Percentiles rank a stretch among this genome's conserved stretches.
Evolutionary conservation across 2,888 invertebrate species (phyloP).

Genomic region (Drosophila koepferae): DNA sequence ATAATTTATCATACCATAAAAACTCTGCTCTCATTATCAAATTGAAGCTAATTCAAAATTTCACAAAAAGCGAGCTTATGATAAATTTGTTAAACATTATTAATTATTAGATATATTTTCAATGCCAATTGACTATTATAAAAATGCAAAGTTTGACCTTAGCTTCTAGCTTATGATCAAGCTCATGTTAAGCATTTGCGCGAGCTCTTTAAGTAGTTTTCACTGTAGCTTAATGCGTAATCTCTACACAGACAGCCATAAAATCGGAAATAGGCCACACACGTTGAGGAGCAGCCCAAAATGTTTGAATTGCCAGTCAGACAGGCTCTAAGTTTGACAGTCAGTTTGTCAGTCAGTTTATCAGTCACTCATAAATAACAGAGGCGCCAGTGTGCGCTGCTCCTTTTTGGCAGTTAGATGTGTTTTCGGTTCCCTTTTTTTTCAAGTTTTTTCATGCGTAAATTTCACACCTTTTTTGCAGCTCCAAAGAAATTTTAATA

Average conservation of each 20-base stretch:
- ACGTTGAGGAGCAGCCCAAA: conserved; percentile 34
- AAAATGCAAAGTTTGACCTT: neutral
- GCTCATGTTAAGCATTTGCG: neutral
- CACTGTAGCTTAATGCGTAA: conserved; percentile 17
- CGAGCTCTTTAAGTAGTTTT: neutral
- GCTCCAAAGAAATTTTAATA: conserved; percentile 44
- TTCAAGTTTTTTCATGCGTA: conserved; percentile 45
- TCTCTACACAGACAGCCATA: conserved; percentile 1
- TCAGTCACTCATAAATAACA: conserved; percentile 62
- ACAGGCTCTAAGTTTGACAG: conserved; percentile 14
- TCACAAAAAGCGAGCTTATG: neutral
- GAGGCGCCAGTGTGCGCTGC: conserved; percentile 42
- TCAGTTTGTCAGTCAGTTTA: conserved; percentile 26
- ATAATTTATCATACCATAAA: no score
- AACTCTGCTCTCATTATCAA: neutral
- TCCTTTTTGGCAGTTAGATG: conserved; percentile 15
- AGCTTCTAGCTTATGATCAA: neutral
- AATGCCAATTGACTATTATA: neutral
- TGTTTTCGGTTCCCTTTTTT: neutral
- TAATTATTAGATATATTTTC: neutral
- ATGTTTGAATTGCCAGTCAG: conserved; percentile 36
- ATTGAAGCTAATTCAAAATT: neutral
- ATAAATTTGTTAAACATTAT: neutral
- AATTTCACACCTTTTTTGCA: conserved; percentile 68
- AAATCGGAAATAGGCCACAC: conserved; percentile 49